Conservation (phyloP, 1,140 invertebrate genomes). For the Hesperophylax magnus region DNA sequence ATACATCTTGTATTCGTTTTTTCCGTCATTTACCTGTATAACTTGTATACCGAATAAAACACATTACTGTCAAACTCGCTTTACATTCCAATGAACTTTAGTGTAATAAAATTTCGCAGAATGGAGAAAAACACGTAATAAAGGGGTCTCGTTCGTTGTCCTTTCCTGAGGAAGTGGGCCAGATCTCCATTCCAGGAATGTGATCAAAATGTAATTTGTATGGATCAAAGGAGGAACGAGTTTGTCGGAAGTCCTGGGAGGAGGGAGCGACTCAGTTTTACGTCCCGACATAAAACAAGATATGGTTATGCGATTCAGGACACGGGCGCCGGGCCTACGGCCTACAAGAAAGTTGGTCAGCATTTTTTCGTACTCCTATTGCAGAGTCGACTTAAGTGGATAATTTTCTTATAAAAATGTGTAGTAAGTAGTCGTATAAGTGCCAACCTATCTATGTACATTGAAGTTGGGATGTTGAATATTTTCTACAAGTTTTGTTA, state of each 20-base stretch:
- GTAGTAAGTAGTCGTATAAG: too few species aligned
- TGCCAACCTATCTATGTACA: too few species aligned
- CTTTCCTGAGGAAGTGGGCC: neutral
- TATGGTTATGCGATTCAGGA: slow-evolving; percentile 51
- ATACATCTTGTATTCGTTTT: too few species aligned
- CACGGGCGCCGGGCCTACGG: slow-evolving; percentile 21
- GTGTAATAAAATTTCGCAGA: slow-evolving; percentile 4
- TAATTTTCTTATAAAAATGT: too few species aligned
- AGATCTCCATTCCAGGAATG: slow-evolving; percentile 13
- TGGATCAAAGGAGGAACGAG: slow-evolving; percentile 43
- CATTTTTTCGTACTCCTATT: slow-evolving; percentile 41
- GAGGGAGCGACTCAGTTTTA: slow-evolving; percentile 48
- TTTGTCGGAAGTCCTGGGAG: slow-evolving; percentile 42
- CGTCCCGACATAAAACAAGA: slow-evolving; percentile 50
- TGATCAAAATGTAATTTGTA: slow-evolving; percentile 52
- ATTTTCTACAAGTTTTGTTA: too few species aligned
- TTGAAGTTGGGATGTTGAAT: too few species aligned
- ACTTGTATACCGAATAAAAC: neutral
- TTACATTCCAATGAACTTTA: neutral
- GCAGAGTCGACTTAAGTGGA: neutral
- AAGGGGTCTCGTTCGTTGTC: slow-evolving; percentile 4
- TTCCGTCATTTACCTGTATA: too few species aligned
- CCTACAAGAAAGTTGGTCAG: slow-evolving; percentile 50
- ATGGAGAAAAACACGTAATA: slow-evolving; percentile 30
- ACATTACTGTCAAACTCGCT: neutral